phyloP scores from a whole-genome alignment of 2,797 vertebrate genomes.

The Periparus ater region DNA sequence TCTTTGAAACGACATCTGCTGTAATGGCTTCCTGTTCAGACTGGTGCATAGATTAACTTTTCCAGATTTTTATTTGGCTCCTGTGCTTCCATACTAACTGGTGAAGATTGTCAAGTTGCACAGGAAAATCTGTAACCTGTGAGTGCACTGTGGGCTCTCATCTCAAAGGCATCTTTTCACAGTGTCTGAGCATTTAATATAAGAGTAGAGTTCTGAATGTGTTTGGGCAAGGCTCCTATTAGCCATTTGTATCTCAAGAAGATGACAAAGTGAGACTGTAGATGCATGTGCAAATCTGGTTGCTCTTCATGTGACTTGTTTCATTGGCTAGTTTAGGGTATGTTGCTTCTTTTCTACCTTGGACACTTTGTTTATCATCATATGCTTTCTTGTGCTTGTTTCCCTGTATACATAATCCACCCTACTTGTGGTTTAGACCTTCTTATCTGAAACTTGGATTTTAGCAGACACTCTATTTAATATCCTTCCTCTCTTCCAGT shows the following conservation, averaged over 20 bases:
- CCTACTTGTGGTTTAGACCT: background rate
- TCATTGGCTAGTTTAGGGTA: background rate
- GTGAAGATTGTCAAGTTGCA: background rate
- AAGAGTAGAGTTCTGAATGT: background rate
- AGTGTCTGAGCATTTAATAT: background rate
- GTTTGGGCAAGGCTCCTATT: background rate
- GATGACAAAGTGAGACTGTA: background rate
- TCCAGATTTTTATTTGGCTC: background rate
- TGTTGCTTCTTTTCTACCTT: background rate
- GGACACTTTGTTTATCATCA: background rate
- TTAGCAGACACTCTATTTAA: background rate
- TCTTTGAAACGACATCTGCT: background rate
- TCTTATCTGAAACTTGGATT: background rate
- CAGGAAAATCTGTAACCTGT: background rate
- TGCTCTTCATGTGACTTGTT: rapidly evolving
- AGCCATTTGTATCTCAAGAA: background rate
- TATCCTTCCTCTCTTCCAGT: background rate
- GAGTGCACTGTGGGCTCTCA: background rate
- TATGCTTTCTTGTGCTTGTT: background rate
- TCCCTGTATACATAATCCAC: background rate
- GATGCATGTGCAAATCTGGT: background rate
- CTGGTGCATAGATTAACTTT: background rate
- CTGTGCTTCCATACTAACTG: background rate
- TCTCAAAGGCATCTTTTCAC: background rate
- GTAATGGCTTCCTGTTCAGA: background rate